Conservation (phyloP, 2,113 vertebrate genomes). For the Hemichromis elongatus region DNA sequence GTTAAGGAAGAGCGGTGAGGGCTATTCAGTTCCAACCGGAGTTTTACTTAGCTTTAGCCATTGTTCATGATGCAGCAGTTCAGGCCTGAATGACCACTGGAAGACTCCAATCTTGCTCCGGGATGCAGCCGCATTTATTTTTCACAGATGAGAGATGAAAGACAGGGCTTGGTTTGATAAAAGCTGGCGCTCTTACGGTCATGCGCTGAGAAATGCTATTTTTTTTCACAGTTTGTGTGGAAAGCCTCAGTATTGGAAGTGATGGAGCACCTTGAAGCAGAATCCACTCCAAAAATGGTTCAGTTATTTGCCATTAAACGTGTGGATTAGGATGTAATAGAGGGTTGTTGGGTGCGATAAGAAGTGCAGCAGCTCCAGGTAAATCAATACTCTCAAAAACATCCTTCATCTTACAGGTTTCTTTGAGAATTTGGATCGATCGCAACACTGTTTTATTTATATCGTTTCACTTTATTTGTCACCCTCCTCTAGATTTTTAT, state of each 20-base stretch:
- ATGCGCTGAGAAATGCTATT: background rate
- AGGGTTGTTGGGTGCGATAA: slow-evolving; percentile 4
- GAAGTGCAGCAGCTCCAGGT: background rate
- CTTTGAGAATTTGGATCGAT: slow-evolving; percentile 17
- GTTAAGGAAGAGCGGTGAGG: background rate
- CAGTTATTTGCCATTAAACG: slow-evolving; percentile 20
- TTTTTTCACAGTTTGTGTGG: background rate
- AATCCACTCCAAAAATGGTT: background rate
- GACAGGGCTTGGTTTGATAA: background rate
- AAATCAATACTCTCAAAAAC: slow-evolving; percentile 25
- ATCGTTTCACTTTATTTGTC: background rate
- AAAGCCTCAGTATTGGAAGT: background rate
- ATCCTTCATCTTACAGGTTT: slow-evolving; percentile 16
- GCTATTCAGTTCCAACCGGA: background rate
- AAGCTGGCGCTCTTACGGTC: background rate
- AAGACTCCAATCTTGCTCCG: background rate
- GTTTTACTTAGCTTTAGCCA: background rate
- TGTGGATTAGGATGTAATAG: slow-evolving; percentile 23
- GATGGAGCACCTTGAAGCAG: background rate
- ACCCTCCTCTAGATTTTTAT: background rate
- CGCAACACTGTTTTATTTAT: background rate
- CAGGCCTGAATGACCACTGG: background rate
- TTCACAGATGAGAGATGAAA: background rate
- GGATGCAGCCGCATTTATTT: background rate
- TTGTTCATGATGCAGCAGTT: background rate